Percentiles rank a stretch among this genome's conserved stretches.
These are phyloP conservation scores for Andrena fulva DNA, from an alignment of 2,888 invertebrate species.

Conservation along the genomic window DNA sequence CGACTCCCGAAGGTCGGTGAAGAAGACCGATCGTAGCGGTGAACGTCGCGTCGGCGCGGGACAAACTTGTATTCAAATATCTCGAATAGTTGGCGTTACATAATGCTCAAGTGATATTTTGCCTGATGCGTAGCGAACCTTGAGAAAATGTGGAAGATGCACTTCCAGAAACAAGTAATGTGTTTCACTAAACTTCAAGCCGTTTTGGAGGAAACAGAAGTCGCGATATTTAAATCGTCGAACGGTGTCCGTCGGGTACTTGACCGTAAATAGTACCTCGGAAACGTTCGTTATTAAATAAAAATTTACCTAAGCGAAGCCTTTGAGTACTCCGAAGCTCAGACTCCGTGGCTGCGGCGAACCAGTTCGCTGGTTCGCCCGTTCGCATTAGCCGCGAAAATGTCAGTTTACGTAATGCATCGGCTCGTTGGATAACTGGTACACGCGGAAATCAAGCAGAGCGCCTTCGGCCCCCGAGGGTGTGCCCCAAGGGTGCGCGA, in stretches of 20 bases:
- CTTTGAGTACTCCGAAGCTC: not conserved
- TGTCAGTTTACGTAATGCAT: constrained; percentile 78
- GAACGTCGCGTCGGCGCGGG: constrained; percentile 35
- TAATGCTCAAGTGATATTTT: constrained; percentile 38
- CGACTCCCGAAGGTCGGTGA: constrained; percentile 55
- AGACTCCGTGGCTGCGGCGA: not conserved
- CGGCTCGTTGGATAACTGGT: constrained; percentile 75
- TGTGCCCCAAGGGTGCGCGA: constrained; percentile 65
- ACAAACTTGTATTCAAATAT: constrained; percentile 37
- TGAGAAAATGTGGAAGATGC: not conserved
- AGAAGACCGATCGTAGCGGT: constrained; percentile 38
- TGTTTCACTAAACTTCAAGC: no score
- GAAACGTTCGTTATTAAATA: not conserved
- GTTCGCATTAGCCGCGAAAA: constrained; percentile 73
- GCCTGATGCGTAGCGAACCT: not conserved
- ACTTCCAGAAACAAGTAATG: not conserved
- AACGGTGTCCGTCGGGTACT: not conserved
- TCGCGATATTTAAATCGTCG: not conserved
- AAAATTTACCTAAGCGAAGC: not conserved
- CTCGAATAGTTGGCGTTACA: constrained; percentile 35
- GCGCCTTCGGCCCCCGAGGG: constrained; percentile 63
- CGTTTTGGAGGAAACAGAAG: not conserved
- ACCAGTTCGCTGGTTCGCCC: constrained; percentile 19
- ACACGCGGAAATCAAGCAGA: constrained; percentile 74
- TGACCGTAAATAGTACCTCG: not conserved